These are phyloP conservation scores for Tetragonula carbonaria DNA, from an alignment of 2,888 invertebrate genomes.

Conservation along the genomic window DNA sequence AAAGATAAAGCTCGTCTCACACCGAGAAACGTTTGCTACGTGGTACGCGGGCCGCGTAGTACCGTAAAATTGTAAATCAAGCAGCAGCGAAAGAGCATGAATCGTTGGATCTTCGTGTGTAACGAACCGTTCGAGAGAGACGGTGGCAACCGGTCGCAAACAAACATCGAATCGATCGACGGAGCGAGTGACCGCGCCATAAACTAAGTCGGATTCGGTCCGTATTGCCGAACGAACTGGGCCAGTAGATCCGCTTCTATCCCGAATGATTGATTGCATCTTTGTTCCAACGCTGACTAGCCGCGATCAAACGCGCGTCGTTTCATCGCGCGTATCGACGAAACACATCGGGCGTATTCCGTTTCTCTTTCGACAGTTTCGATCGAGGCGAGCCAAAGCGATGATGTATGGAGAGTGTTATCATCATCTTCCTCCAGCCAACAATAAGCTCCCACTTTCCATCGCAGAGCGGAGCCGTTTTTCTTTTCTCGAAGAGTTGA, in stretches of 20 bases:
- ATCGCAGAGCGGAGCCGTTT: background rate
- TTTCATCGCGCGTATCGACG: conserved; percentile 15
- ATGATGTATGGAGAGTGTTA: conserved; percentile 9
- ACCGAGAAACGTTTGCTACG: background rate
- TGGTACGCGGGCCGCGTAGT: background rate
- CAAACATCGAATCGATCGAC: conserved; percentile 56
- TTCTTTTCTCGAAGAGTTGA: background rate
- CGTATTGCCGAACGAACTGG: background rate
- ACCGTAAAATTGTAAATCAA: conserved; percentile 4
- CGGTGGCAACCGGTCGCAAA: conserved; percentile 24
- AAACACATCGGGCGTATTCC: conserved; percentile 9
- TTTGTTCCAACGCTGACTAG: conserved; percentile 15
- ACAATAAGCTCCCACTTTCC: background rate
- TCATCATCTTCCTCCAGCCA: background rate
- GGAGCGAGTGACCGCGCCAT: background rate
- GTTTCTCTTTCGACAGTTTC: background rate
- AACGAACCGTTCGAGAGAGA: conserved; percentile 50
- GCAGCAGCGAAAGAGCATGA: conserved; percentile 19
- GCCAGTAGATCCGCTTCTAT: conserved; percentile 26
- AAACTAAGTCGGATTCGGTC: conserved; percentile 18
- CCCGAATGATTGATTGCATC: conserved; percentile 34
- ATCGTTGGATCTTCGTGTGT: conserved; percentile 49
- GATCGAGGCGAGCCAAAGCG: background rate
- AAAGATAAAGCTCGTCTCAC: background rate
- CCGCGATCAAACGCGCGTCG: background rate